Evolutionary conservation across 2,888 invertebrate species (phyloP).

Genomic region (Helleia helle): DNA sequence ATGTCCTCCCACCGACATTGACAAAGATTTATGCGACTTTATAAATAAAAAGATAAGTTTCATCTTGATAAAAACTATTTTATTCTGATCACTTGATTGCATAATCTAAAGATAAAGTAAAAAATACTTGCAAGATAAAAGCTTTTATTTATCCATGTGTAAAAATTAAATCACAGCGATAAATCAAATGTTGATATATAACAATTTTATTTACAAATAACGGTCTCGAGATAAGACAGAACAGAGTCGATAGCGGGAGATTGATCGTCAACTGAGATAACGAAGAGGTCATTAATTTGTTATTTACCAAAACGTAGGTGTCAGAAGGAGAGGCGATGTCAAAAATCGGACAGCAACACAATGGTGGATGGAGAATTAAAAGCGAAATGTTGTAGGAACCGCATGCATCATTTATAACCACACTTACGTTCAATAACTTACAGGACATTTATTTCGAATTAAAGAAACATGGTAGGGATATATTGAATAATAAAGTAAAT

Average conservation of each 20-base stretch:
- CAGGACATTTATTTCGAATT: slow-evolving; percentile 1
- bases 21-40: too few relatives aligned
- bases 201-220: slow-evolving; percentile 23
- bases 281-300: slow-evolving; percentile 52
- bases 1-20: too few relatives aligned
- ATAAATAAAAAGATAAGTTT: too few relatives aligned
- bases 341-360: slow-evolving; percentile 62
- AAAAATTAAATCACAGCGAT: slow-evolving; percentile 4
- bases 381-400: slow-evolving; percentile 68
- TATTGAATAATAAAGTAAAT: not conserved
- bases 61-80: too few relatives aligned
- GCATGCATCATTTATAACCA: slow-evolving; percentile 64
- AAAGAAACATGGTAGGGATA: not conserved
- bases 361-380: slow-evolving; percentile 62
- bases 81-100: too few relatives aligned
- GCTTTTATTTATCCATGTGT: not conserved
- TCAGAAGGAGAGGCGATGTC: slow-evolving; percentile 55
- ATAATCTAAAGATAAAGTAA: too few relatives aligned
- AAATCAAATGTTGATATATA: not conserved
- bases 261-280: slow-evolving; percentile 54
- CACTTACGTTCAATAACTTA: not conserved
- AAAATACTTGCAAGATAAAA: not conserved
- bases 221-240: slow-evolving; percentile 20
- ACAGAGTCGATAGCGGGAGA: slow-evolving; percentile 43
- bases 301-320: slow-evolving; percentile 56